A percentile compares a stretch with the other conserved stretches of the same genome.
phyloP scores from a whole-genome alignment of 1,140 invertebrate species.

The Macrocentrus cingulum region DNA sequence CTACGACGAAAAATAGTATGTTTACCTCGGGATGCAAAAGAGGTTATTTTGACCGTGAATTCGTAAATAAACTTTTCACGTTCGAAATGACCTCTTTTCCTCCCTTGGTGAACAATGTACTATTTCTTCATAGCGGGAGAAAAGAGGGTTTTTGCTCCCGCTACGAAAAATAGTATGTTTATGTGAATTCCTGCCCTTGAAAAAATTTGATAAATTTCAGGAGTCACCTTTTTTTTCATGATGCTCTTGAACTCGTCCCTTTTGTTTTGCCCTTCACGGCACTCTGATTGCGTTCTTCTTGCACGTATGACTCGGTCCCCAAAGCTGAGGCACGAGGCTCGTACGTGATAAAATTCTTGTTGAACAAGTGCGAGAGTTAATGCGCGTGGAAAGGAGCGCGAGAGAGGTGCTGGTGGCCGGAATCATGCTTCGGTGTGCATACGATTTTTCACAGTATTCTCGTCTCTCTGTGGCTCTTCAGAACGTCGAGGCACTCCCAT shows the following conservation, averaged over 20 bases:
- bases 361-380: constrained; percentile 4
- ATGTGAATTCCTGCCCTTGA: too few relatives aligned
- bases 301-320: background rate
- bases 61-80: too few relatives aligned
- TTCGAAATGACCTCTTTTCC: too few relatives aligned
- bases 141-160: too few relatives aligned
- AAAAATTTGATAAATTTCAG: too few relatives aligned
- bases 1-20: too few relatives aligned
- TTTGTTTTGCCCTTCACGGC: constrained; percentile 13
- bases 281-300: constrained; percentile 14
- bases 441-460: constrained; percentile 23
- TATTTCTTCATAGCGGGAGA: too few relatives aligned
- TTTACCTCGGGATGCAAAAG: too few relatives aligned
- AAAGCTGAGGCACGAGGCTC: too few relatives aligned
- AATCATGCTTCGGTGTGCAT: constrained; percentile 34
- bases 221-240: background rate
- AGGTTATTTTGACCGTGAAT: too few relatives aligned
- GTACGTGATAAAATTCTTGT: constrained; percentile 18
- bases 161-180: too few relatives aligned
- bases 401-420: constrained; percentile 25
- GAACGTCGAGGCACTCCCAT: background rate
- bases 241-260: background rate
- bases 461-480: constrained; percentile 7
- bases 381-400: constrained; percentile 16
- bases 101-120: too few relatives aligned